Conservation (phyloP, 1,140 invertebrate genomes). For the Hyphantria cunea region DNA sequence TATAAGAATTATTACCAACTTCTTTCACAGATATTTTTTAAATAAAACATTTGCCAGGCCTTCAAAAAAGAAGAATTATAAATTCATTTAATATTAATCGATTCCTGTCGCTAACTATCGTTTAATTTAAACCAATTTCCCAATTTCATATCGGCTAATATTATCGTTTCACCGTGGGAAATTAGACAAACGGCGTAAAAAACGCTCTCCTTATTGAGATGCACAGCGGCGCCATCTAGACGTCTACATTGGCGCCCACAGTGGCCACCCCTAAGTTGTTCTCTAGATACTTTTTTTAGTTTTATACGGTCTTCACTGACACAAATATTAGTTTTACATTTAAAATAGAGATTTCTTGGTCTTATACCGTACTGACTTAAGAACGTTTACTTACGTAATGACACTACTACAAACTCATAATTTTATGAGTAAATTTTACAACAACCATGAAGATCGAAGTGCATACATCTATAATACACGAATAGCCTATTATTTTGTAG, state of each 20-base stretch:
- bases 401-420: no score
- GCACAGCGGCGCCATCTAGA: constrained; percentile 73
- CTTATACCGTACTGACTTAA: background rate
- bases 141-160: no score
- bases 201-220: constrained; percentile 50
- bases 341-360: background rate
- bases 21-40: no score
- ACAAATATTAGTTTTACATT: background rate
- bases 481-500: background rate
- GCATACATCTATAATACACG: background rate
- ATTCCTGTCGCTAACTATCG: background rate
- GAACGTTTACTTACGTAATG: no score
- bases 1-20: no score
- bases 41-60: no score
- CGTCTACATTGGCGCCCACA: constrained; percentile 73
- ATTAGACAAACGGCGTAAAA: constrained; percentile 54
- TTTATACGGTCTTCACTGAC: background rate
- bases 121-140: background rate
- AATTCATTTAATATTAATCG: no score
- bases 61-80: no score
- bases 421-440: no score
- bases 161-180: constrained; percentile 49
- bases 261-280: constrained; percentile 67
- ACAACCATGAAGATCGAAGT: background rate
- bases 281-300: constrained; percentile 45